These are phyloP conservation scores for Ctenodactylus gundi DNA, from an alignment of 2,113 vertebrate genomes.

Conservation along the genomic window DNA sequence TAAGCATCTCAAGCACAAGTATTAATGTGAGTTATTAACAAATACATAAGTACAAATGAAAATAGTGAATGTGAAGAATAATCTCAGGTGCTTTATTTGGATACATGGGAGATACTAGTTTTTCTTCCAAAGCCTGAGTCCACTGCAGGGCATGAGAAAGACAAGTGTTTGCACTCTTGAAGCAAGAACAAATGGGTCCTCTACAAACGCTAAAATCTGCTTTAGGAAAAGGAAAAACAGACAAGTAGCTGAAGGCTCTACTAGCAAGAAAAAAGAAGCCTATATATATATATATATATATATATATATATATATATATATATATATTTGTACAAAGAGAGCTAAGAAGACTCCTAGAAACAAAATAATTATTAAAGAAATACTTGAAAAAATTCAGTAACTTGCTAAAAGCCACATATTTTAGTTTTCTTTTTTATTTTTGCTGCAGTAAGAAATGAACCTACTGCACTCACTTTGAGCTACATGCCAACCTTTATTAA, in stretches of 20 bases:
- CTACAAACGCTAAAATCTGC: background rate
- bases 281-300: too few species aligned
- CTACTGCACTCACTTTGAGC: background rate
- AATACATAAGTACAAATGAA: background rate
- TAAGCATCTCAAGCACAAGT: background rate
- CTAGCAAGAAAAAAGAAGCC: too few species aligned
- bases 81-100: background rate
- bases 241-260: background rate
- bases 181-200: background rate
- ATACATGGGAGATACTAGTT: fast-evolving
- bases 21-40: background rate
- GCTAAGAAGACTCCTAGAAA: background rate
- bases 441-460: background rate
- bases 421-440: too few species aligned
- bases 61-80: background rate
- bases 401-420: too few species aligned
- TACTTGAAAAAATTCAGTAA: background rate
- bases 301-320: too few species aligned
- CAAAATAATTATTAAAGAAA: background rate
- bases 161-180: fast-evolving
- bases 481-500: background rate
- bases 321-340: background rate
- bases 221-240: background rate
- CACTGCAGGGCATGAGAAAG: background rate
- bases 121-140: background rate